Conservation (phyloP, 2,888 invertebrate genomes). For the Cordilura impudica region DNA sequence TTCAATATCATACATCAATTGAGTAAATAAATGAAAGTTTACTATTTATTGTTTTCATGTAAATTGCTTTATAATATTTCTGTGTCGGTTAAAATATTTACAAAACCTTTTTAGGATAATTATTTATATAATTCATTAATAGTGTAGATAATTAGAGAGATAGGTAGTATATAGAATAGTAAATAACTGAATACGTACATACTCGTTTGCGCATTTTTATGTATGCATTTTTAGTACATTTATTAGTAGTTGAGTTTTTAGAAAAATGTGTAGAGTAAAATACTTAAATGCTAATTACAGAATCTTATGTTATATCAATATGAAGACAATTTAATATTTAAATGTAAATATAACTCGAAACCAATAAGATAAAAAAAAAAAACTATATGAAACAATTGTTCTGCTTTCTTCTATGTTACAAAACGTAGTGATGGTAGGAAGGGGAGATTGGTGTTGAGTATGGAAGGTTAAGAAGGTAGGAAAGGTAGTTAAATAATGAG, state of each 20-base stretch:
- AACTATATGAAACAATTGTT: background rate
- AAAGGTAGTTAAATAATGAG: background rate
- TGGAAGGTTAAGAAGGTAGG: background rate
- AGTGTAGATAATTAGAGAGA: conserved; percentile 41
- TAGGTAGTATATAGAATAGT: background rate
- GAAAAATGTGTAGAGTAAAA: conserved; percentile 17
- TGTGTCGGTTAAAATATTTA: conserved; percentile 43
- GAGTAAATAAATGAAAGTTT: too few relatives aligned
- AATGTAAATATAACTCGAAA: conserved; percentile 6
- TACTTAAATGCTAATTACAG: conserved; percentile 36
- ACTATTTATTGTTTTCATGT: conserved; percentile 21
- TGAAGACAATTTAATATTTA: conserved; percentile 16
- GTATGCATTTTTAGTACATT: background rate
- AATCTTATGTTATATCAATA: conserved; percentile 22
- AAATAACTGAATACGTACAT: conserved; percentile 22
- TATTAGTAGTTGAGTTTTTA: background rate
- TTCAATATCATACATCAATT: too few relatives aligned
- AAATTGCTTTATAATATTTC: conserved; percentile 43
- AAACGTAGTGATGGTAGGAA: background rate
- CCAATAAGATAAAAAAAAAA: conserved; percentile 23
- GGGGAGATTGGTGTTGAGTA: background rate
- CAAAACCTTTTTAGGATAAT: conserved; percentile 41
- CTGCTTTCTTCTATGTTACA: conserved; percentile 2
- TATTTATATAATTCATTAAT: conserved; percentile 41
- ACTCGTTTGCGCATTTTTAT: background rate